Evolutionary conservation across 2,113 vertebrate genomes (phyloP), one percentile per base, ranked within the genome.

Genomic region (Nibea coibor): DNA sequence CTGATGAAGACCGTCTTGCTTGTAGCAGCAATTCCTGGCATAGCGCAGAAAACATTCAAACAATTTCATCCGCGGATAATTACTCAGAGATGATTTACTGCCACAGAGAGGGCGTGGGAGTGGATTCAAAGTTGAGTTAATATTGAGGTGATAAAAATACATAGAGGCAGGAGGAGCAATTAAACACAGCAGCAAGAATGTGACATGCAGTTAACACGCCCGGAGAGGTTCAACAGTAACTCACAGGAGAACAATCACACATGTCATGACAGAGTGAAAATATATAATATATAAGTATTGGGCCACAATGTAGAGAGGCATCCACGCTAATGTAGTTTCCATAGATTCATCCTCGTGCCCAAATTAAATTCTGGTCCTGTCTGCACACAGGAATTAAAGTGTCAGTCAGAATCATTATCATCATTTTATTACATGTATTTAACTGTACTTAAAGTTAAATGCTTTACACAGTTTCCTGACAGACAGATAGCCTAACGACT

Each of bases 51-150:
- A 81, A 45, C 48, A 86, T 79, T 70, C 2, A 5, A 64, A 80
- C 54, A 5, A 83, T 75, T 71, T 73, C 24, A 67, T 22, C 35
- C 39, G 61, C 14, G 7, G 85, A 70, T 82, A 70, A 84, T 86
- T 81, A 85, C 39, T 80, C 67, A n/a, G 80, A 74, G 51, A 63
- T 80, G 65, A 88, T 83, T 87, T 87, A 82, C 39, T 58, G 75
- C 35, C 71, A 43, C 5, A 0, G 16, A 14, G 50, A 28, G 57
- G 76, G 74, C 4, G 82, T 61, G 72, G 81, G 63, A 67, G 66
- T 42, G 50, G 22, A 50, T 54, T 63, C 19, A 16, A 61, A 74
- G 64, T 17, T 20, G 6, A 71, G 69, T 64, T 78, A 75, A 75
- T 75, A 76, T 47, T 50, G 24, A 72, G 39, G 67, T 71, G 63